These are phyloP conservation scores for Ammospiza caudacuta DNA, from an alignment of 2,113 vertebrate genomes.

Conservation along the genomic window DNA sequence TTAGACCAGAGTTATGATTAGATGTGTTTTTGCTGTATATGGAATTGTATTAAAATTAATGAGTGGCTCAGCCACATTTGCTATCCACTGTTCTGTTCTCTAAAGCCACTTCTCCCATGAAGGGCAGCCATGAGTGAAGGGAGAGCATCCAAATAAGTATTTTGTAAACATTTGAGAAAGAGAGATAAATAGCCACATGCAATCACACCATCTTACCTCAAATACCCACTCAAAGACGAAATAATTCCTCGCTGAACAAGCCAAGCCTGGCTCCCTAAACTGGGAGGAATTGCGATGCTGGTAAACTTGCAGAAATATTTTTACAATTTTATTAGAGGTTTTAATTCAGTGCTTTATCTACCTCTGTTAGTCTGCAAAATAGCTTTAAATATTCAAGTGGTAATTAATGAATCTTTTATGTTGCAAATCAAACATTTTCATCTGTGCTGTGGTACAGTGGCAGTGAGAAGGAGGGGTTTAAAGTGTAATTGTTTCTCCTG, in stretches of 20 bases:
- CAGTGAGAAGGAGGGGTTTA: constrained; percentile 64
- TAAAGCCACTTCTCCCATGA: neutral
- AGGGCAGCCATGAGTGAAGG: neutral
- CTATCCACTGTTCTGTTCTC: neutral
- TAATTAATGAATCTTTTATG: constrained; percentile 86
- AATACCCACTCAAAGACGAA: constrained; percentile 48
- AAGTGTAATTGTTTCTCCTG: constrained; percentile 69
- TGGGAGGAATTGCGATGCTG: constrained; percentile 35
- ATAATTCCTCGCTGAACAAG: constrained; percentile 3
- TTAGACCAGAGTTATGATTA: neutral
- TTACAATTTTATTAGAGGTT: constrained; percentile 84
- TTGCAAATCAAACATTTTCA: constrained; percentile 84
- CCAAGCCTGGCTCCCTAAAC: constrained; percentile 63
- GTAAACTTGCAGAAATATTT: constrained; percentile 79
- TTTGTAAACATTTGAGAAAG: constrained; percentile 59
- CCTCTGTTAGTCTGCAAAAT: constrained; percentile 81
- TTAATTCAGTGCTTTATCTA: constrained; percentile 81
- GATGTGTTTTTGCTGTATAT: neutral
- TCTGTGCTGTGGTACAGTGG: constrained; percentile 63
- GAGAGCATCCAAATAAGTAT: constrained; percentile 38
- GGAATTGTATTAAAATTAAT: neutral
- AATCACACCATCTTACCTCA: constrained; percentile 13
- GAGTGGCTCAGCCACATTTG: neutral
- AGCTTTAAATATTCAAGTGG: constrained; percentile 85
- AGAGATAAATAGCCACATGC: constrained; percentile 27